phyloP scores from a whole-genome alignment of 2,888 invertebrate species.

The Strigamia crassipes region DNA sequence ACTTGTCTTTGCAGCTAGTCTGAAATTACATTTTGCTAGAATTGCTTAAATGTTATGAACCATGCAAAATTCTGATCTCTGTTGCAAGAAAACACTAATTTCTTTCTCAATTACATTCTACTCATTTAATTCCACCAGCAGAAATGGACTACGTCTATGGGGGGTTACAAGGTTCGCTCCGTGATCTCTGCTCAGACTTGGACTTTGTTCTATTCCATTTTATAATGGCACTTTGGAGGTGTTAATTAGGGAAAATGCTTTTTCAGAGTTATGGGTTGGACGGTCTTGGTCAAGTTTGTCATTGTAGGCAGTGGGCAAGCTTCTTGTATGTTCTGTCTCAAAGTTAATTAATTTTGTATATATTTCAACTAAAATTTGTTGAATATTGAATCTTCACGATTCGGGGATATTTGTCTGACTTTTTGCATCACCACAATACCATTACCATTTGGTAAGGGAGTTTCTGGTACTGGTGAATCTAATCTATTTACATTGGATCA shows the following conservation, averaged over 20 bases:
- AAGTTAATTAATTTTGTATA: not conserved
- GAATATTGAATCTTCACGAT: no score
- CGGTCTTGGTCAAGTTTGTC: no score
- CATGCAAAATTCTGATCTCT: slow-evolving; percentile 5
- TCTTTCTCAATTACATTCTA: slow-evolving; percentile 16
- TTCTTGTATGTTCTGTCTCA: not conserved
- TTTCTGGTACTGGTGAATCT: no score
- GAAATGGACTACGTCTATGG: not conserved
- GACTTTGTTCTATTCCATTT: not conserved
- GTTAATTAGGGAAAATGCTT: not conserved
- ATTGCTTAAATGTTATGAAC: slow-evolving; percentile 16
- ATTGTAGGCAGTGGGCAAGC: no score
- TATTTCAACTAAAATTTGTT: no score
- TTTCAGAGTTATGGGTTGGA: not conserved
- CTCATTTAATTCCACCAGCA: slow-evolving; percentile 7
- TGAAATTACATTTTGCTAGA: slow-evolving; percentile 16
- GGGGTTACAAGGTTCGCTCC: not conserved
- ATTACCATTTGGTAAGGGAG: no score
- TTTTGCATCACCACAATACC: no score
- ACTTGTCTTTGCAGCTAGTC: slow-evolving; percentile 16
- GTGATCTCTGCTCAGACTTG: not conserved
- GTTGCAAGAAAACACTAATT: slow-evolving; percentile 10
- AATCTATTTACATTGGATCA: no score
- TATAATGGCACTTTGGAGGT: not conserved
- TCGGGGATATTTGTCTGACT: no score